Evolutionary conservation across 2,888 invertebrate species (phyloP).

Genomic region (Caenorhabditis sp.): DNA sequence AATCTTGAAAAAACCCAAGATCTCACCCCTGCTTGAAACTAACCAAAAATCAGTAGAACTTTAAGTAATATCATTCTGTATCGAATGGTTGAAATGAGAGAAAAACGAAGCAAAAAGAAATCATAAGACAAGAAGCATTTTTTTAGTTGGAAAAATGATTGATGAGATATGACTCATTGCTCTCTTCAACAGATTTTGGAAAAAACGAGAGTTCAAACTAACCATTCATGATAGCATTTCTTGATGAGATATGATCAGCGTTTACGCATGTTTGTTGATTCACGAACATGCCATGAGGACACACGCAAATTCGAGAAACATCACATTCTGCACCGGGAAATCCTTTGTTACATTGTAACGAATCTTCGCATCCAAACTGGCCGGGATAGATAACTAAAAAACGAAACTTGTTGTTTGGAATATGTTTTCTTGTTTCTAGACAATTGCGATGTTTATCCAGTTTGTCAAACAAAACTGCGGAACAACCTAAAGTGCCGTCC

Average conservation of each 20-base stretch:
- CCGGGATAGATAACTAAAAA: conserved; percentile 66
- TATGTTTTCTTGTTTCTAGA: neutral
- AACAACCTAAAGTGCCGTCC: neutral
- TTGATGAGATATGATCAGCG: neutral
- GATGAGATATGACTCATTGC: neutral
- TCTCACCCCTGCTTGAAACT: neutral
- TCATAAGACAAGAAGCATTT: conserved; percentile 16
- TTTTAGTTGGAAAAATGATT: neutral
- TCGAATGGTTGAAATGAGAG: conserved; percentile 1
- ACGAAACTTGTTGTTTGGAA: too few species aligned
- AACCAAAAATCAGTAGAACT: neutral
- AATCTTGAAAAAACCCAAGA: neutral
- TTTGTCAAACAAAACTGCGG: neutral
- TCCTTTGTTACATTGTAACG: conserved; percentile 61
- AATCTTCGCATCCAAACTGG: conserved; percentile 63
- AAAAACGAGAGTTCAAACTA: conserved; percentile 1
- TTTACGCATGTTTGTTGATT: conserved; percentile 56
- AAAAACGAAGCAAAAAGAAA: conserved; percentile 18
- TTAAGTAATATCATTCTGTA: conserved; percentile 11
- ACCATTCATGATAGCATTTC: neutral
- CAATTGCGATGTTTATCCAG: neutral
- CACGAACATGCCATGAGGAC: conserved; percentile 62
- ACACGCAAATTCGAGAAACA: conserved; percentile 54
- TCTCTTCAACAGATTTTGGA: neutral
- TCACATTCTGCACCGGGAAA: conserved; percentile 65